These are phyloP conservation scores for Aselliscus stoliczkanus DNA, from an alignment of 2,797 vertebrate species.

Conservation along the genomic window DNA sequence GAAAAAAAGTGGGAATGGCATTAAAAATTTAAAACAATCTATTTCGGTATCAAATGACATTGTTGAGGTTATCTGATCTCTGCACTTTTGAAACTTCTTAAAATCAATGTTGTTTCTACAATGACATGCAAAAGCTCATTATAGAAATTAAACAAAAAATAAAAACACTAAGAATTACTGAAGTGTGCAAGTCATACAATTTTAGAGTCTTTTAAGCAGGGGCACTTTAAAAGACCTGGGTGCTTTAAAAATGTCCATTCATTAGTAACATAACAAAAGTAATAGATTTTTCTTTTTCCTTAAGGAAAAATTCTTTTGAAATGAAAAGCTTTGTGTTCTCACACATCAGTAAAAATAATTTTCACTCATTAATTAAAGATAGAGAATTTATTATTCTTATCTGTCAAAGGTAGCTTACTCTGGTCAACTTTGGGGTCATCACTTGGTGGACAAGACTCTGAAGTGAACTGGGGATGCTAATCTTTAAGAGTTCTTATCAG, in stretches of 20 bases:
- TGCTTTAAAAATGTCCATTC: neutral
- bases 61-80: neutral
- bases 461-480: neutral
- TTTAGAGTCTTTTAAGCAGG: neutral
- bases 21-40: conserved; percentile 13
- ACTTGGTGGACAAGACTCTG: neutral
- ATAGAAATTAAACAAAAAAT: neutral
- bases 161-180: neutral
- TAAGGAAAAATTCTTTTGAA: neutral
- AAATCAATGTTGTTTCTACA: neutral
- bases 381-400: neutral
- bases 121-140: neutral
- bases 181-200: neutral
- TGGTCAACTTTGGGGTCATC: neutral
- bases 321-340: neutral
- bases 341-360: neutral
- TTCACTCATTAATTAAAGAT: neutral
- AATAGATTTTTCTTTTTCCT: neutral
- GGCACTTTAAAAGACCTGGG: neutral
- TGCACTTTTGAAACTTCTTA: conserved; percentile 19
- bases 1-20: neutral
- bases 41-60: conserved; percentile 3
- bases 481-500: neutral
- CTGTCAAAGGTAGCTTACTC: neutral
- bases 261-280: neutral